phyloP scores from a whole-genome alignment of 2,113 vertebrate species.

The Asarcornis scutulata region DNA sequence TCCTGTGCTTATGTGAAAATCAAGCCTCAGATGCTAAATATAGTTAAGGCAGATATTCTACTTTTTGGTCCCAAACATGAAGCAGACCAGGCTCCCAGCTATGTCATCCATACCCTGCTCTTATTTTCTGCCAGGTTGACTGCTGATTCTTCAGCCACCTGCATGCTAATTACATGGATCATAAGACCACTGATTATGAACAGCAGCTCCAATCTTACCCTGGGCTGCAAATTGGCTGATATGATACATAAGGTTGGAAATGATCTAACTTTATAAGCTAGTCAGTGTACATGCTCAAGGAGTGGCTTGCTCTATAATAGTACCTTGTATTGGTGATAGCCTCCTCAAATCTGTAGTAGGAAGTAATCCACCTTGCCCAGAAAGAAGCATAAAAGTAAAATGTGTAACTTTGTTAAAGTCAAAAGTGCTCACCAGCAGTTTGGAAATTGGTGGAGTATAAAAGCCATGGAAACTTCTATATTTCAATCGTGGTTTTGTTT shows the following conservation, averaged over 20 bases:
- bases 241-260: neutral
- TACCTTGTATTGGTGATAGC: neutral
- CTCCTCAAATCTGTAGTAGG: neutral
- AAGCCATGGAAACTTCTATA: neutral
- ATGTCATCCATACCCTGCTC: neutral
- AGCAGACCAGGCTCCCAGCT: neutral
- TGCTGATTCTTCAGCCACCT: neutral
- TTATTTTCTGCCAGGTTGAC: neutral
- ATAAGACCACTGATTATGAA: neutral
- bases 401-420: neutral
- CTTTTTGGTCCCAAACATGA: neutral
- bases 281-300: neutral
- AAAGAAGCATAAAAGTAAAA: neutral
- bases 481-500: neutral
- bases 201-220: neutral
- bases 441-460: neutral
- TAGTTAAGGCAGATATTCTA: slow-evolving; percentile 37
- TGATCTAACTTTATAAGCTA: neutral
- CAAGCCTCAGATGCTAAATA: neutral
- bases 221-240: neutral
- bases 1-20: neutral
- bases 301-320: neutral
- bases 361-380: neutral
- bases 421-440: neutral
- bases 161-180: neutral